Percentiles rank a stretch among this genome's conserved stretches.
phyloP scores from a whole-genome alignment of 2,797 vertebrate genomes.

The Tolypeutes matacus region DNA sequence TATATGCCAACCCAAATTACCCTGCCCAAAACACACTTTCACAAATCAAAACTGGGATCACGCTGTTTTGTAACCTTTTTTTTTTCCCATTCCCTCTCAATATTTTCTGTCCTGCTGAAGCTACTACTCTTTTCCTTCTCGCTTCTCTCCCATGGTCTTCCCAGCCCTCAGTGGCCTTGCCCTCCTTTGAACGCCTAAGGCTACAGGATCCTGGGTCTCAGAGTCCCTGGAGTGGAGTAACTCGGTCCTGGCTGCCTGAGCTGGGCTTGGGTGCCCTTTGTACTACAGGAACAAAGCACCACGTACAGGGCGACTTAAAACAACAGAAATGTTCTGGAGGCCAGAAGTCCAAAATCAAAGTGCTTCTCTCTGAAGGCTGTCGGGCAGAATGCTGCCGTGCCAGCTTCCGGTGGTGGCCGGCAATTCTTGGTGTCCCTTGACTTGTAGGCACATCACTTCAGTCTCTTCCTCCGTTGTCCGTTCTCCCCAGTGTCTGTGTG shows the following conservation, averaged over 20 bases:
- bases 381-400: too few species aligned
- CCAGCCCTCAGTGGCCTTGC: background rate
- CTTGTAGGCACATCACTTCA: too few species aligned
- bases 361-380: too few species aligned
- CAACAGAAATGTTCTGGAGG: too few species aligned
- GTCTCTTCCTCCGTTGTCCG: too few species aligned
- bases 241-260: background rate
- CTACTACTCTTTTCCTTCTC: background rate
- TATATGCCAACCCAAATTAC: background rate
- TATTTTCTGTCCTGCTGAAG: background rate
- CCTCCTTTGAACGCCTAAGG: background rate
- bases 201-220: background rate
- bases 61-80: background rate
- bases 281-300: background rate
- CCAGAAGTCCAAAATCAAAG: too few species aligned
- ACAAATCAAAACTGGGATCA: background rate
- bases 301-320: too few species aligned
- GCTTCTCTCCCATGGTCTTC: background rate
- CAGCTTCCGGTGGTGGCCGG: too few species aligned
- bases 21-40: background rate
- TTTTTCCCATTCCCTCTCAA: background rate
- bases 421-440: too few species aligned
- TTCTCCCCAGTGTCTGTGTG: too few species aligned
- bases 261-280: background rate
- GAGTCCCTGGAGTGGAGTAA: background rate